Percentiles rank a stretch among this genome's conserved stretches.
Conservation (phyloP, 1,140 invertebrate species). For the Cydia splendana region DNA sequence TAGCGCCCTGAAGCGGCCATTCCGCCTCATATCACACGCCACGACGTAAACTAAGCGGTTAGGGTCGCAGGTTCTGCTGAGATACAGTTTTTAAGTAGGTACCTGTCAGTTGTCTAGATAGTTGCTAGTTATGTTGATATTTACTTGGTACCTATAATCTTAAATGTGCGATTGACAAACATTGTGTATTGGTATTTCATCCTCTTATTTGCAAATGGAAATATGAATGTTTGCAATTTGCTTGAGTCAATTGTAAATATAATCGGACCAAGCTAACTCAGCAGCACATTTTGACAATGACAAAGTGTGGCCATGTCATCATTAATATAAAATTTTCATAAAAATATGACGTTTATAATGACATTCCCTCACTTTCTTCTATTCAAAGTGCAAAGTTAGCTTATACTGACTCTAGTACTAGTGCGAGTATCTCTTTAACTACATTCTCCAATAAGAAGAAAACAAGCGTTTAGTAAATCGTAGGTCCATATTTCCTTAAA, state of each 20-base stretch:
- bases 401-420: neutral
- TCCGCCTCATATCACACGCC: constrained; percentile 38
- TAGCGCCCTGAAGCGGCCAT: constrained; percentile 35
- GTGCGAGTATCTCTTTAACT: neutral
- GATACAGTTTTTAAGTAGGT: neutral
- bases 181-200: neutral
- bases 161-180: neutral
- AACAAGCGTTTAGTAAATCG: neutral
- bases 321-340: too few relatives aligned
- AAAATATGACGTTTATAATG: too few relatives aligned
- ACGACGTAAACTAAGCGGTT: constrained; percentile 19
- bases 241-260: too few relatives aligned
- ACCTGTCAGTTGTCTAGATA: neutral
- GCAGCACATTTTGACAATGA: too few relatives aligned
- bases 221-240: too few relatives aligned
- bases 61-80: constrained; percentile 7
- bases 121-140: neutral
- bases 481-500: neutral
- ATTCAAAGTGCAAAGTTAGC: too few relatives aligned
- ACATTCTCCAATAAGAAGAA: neutral
- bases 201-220: too few relatives aligned
- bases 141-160: neutral
- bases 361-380: too few relatives aligned
- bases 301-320: too few relatives aligned
- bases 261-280: too few relatives aligned